Conservation (phyloP, 2,888 invertebrate species). For the Neuroscelio doddi region DNA sequence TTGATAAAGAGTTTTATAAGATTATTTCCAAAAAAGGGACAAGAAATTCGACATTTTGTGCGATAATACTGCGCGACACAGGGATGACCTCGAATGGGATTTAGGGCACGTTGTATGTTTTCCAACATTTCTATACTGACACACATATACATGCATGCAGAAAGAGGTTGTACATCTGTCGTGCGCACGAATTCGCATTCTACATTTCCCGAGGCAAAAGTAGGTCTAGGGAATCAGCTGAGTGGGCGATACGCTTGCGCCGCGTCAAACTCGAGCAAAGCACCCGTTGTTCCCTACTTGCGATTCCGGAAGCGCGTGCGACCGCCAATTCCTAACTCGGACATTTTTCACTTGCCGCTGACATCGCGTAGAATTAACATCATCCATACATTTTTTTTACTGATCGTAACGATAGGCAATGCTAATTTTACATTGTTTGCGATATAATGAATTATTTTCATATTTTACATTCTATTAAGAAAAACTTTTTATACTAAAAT, state of each 20-base stretch:
- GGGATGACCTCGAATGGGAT: conserved; percentile 54
- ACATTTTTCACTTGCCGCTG: background rate
- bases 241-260: conserved; percentile 59
- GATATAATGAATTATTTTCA: too few species aligned
- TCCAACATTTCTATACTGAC: conserved; percentile 36
- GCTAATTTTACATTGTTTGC: too few species aligned
- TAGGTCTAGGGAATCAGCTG: conserved; percentile 70
- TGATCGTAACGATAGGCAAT: too few species aligned
- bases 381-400: too few species aligned
- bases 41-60: conserved; percentile 27
- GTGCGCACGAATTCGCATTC: conserved; percentile 41
- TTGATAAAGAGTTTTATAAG: background rate
- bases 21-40: background rate
- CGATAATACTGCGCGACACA: conserved; percentile 22
- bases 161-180: conserved; percentile 18
- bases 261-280: conserved; percentile 4
- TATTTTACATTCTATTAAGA: too few species aligned
- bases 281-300: background rate
- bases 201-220: conserved; percentile 59
- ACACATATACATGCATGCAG: conserved; percentile 25
- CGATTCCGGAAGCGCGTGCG: background rate
- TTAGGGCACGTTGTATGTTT: conserved; percentile 53
- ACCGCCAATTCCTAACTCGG: background rate
- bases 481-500: too few species aligned
- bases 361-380: too few species aligned